These are phyloP conservation scores for Heteromurus nitidus DNA, from an alignment of 2,888 invertebrate genomes.

Conservation along the genomic window DNA sequence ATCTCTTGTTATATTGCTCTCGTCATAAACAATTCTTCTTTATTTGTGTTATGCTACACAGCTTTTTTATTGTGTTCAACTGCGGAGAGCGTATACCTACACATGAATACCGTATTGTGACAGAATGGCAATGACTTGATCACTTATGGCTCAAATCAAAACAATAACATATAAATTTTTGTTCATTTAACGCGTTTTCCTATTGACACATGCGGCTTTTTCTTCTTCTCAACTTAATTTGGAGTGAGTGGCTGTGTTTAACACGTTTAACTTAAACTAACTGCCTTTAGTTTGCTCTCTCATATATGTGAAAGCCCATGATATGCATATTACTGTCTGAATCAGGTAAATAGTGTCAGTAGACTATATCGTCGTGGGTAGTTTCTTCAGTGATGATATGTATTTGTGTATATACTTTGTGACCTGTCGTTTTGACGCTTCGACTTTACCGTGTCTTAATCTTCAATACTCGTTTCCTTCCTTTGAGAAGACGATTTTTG, in stretches of 20 bases:
- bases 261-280: not conserved
- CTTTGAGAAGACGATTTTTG: conserved; percentile 34
- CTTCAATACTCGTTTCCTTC: conserved; percentile 50
- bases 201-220: too few relatives aligned
- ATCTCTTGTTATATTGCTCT: conserved; percentile 5
- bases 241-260: not conserved
- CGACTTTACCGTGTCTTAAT: conserved; percentile 3
- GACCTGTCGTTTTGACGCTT: not conserved
- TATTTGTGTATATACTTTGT: not conserved
- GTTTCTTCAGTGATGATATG: conserved; percentile 1
- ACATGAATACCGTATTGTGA: conserved; percentile 35
- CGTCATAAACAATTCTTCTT: conserved; percentile 11
- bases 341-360: conserved; percentile 48
- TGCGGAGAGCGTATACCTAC: conserved; percentile 18
- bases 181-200: not conserved
- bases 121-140: conserved; percentile 54
- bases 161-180: not conserved
- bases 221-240: not conserved
- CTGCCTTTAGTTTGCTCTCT: not conserved
- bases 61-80: conserved; percentile 13
- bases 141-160: not conserved
- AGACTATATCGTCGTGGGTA: conserved; percentile 34
- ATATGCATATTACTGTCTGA: too few relatives aligned
- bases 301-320: too few relatives aligned
- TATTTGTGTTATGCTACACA: conserved; percentile 2